Evolutionary conservation across 2,888 invertebrate species (phyloP).

Genomic region (Noctuana brunneofusca): DNA sequence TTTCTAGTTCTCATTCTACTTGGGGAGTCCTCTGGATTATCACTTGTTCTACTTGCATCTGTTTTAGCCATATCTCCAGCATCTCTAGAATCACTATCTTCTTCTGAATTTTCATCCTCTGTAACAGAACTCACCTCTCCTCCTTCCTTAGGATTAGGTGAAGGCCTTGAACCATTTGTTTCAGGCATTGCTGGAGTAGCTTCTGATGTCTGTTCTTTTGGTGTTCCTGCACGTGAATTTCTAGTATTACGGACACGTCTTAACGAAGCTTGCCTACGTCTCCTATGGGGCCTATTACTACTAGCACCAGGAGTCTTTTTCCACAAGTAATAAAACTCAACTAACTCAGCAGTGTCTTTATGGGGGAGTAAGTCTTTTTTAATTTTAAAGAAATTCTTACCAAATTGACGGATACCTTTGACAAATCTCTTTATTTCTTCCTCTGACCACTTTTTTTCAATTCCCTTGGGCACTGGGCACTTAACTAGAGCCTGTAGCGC

Average conservation of each 20-base stretch:
- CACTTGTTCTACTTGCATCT: slow-evolving; percentile 89
- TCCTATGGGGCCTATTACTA: slow-evolving; percentile 96
- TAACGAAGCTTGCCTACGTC: slow-evolving; percentile 93
- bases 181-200: slow-evolving; percentile 76
- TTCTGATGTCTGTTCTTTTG: slow-evolving; percentile 88
- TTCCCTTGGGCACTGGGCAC: slow-evolving; percentile 97
- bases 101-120: slow-evolving; percentile 96
- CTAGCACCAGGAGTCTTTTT: slow-evolving; percentile 99
- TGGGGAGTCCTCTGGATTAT: slow-evolving; percentile 91
- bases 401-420: slow-evolving; percentile 98
- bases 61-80: slow-evolving; percentile 90
- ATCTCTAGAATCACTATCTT: slow-evolving; percentile 96
- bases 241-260: slow-evolving; percentile 94
- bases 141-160: slow-evolving; percentile 86
- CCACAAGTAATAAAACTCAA: slow-evolving; percentile 99
- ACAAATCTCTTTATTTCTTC: slow-evolving; percentile 99
- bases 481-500: slow-evolving; percentile 98
- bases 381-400: slow-evolving; percentile 99
- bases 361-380: slow-evolving; percentile 97
- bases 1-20: slow-evolving; percentile 95
- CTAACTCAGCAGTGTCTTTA: slow-evolving; percentile 98
- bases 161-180: slow-evolving; percentile 83
- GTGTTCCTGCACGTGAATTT: slow-evolving; percentile 91
- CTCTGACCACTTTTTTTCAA: slow-evolving; percentile 99
- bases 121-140: slow-evolving; percentile 91